Percentiles rank a stretch among this genome's conserved stretches.
phyloP scores from a whole-genome alignment of 2,113 vertebrate species.

The Etheostoma spectabile region DNA sequence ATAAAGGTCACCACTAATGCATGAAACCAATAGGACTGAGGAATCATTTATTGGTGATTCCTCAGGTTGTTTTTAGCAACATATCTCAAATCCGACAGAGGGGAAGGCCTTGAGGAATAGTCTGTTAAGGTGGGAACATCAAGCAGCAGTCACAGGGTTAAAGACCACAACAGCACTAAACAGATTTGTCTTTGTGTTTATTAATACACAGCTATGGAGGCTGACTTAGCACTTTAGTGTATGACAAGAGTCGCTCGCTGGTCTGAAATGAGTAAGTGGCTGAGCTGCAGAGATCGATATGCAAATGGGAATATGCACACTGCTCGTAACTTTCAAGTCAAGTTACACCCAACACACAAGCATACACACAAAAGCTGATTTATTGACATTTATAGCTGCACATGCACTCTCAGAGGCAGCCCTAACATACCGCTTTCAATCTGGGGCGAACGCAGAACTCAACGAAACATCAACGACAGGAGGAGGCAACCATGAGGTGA shows the following conservation, averaged over 20 bases:
- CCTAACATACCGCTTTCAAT: constrained; percentile 42
- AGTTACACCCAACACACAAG: not conserved
- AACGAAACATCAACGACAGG: constrained; percentile 4
- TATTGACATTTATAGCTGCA: constrained; percentile 27
- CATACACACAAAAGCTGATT: constrained; percentile 26
- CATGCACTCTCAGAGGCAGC: constrained; percentile 15
- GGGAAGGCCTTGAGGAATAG: constrained; percentile 9
- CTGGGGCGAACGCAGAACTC: constrained; percentile 30
- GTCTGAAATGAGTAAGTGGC: constrained; percentile 24
- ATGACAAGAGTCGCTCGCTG: not conserved
- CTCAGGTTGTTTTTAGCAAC: not conserved
- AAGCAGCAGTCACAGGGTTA: constrained; percentile 53
- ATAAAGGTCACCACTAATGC: constrained; percentile 28
- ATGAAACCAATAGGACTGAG: not conserved
- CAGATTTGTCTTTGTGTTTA: constrained; percentile 64
- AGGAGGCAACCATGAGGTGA: not conserved
- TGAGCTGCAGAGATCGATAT: constrained; percentile 29
- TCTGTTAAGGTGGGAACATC: constrained; percentile 46
- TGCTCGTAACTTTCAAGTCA: constrained; percentile 37
- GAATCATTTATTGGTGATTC: not conserved
- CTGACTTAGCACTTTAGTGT: constrained; percentile 58
- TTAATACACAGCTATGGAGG: constrained; percentile 34
- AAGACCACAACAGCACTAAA: constrained; percentile 37
- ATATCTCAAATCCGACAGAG: constrained; percentile 15
- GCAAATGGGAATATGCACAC: constrained; percentile 26